Evolutionary conservation across 2,888 invertebrate species (phyloP), one percentile per base, ranked within the genome.

Genomic region (Hololepta plana): DNA sequence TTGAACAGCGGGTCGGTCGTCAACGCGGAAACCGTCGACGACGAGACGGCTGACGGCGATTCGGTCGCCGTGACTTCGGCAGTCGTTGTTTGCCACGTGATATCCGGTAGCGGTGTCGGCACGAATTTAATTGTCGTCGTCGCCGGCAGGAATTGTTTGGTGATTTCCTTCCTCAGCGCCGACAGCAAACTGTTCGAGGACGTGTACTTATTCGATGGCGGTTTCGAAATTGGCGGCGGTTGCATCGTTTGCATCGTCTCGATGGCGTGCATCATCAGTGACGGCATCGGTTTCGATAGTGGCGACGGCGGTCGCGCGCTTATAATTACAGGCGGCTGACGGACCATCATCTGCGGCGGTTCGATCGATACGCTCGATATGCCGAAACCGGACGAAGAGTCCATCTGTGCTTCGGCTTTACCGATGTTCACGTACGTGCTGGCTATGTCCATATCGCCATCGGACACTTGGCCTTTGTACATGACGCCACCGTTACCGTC

Each of bases 221-320:
- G 27, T 30, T 32, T 44, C 11, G 47, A 42, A 2, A 53, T 45
- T 3, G 63, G 60, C 15, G 67, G 66, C 3, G 67, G 65, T 37
- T 61, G 63, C 66, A 67, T 62, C n/a, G 62, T 65, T 49, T 67
- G 64, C 64, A 68, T 64, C 8, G 57, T 56, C n/a, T n/a, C n/a
- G n/a, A n/a, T n/a, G n/a, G 45, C 57, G 43, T 62, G 54, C 32
- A 66, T 30, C 4, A 43, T 46, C 31, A 44, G 42, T 26, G 46
- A 38, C 4, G 42, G 31, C 25, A 25, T 25, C 12, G 17, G n/a
- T 10, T 11, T 16, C 8, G 22, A 7, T 10, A 10, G 6, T 21
- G 22, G 9, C 9, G 22, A 7, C 6, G 24, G 32, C 7, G 27
- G 23, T 14, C 19, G 3, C 26, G 16, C 8, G 20, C 14, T 7